phyloP scores from a whole-genome alignment of 2,113 vertebrate genomes.

The Chamaetylas fuelleborni region DNA sequence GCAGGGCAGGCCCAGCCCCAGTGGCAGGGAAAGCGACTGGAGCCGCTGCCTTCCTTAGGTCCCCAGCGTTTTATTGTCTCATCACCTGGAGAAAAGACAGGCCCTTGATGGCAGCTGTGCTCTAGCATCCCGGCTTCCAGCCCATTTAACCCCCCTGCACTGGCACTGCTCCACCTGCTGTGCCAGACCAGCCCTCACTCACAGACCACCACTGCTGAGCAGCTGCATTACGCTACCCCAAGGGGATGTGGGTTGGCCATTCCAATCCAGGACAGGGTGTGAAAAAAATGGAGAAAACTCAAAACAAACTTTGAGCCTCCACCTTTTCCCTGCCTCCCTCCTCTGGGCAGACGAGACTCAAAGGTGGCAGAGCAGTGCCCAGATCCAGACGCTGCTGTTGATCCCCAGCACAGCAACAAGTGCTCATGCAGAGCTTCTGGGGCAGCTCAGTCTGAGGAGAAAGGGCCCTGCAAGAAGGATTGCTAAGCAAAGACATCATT shows the following conservation, averaged over 20 bases:
- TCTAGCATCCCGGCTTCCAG: neutral
- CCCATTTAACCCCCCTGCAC: neutral
- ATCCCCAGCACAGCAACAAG: neutral
- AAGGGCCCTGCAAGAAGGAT: neutral
- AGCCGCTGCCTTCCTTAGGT: neutral
- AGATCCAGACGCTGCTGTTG: neutral
- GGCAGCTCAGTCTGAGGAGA: neutral
- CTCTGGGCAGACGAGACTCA: fast-evolving
- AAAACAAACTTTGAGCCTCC: no score
- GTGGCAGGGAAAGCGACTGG: fast-evolving
- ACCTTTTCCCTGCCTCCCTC: neutral
- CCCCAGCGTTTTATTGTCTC: neutral
- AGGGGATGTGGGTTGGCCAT: neutral
- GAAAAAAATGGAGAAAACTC: neutral
- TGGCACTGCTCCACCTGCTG: fast-evolving
- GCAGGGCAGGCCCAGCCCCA: neutral
- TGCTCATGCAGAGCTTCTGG: neutral
- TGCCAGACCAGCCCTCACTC: neutral
- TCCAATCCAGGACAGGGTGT: neutral
- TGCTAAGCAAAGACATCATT: neutral
- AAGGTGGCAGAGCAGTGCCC: neutral
- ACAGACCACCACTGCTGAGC: neutral
- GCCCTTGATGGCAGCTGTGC: neutral
- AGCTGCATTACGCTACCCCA: neutral
- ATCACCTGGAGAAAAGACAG: neutral